These are phyloP conservation scores for Thymallus thymallus DNA, from an alignment of 2,113 vertebrate genomes.

Conservation along the genomic window DNA sequence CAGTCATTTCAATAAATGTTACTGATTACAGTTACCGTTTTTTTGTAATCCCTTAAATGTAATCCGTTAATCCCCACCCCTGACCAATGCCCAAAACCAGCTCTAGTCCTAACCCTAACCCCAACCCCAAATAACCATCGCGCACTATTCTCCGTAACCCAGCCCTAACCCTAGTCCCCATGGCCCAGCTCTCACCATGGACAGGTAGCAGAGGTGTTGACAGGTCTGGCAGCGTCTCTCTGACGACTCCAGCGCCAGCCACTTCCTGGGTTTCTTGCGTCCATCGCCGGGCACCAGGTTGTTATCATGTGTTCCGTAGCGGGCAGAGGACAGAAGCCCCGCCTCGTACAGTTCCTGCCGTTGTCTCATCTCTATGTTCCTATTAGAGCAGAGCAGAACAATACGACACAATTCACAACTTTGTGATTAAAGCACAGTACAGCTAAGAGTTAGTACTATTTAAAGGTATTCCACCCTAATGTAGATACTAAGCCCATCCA, in stretches of 20 bases:
- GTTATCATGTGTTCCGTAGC: slow-evolving; percentile 89
- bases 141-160: neutral
- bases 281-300: slow-evolving; percentile 75
- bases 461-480: too few species aligned
- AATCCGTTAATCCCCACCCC: too few species aligned
- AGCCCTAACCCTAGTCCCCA: neutral
- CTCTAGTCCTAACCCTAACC: too few species aligned
- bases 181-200: neutral
- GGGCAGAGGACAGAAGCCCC: slow-evolving; percentile 90
- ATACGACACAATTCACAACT: too few species aligned
- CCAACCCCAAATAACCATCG: too few species aligned
- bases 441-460: too few species aligned
- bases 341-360: slow-evolving; percentile 91
- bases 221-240: slow-evolving; percentile 97
- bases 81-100: too few species aligned
- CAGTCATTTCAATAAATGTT: too few species aligned
- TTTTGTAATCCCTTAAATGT: too few species aligned
- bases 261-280: slow-evolving; percentile 95
- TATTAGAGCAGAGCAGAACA: slow-evolving; percentile 43
- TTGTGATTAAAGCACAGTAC: too few species aligned
- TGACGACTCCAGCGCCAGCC: slow-evolving; percentile 91
- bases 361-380: slow-evolving; percentile 96
- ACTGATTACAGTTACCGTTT: too few species aligned
- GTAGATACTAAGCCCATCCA: too few species aligned
- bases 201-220: slow-evolving; percentile 90